Conservation (phyloP, 2,888 invertebrate species). For the Amphipyra tragopoginis region DNA sequence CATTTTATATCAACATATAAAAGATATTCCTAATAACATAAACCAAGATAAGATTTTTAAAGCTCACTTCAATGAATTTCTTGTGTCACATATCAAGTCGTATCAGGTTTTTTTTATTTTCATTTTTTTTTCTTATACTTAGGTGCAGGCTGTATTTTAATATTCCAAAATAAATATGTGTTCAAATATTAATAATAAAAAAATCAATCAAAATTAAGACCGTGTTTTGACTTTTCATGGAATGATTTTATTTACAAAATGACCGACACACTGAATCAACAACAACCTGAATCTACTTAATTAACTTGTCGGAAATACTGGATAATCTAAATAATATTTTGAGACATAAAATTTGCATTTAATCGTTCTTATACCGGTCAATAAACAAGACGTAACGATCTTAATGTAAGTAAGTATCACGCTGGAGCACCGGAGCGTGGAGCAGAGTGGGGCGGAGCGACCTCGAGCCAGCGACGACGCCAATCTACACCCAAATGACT, state of each 20-base stretch:
- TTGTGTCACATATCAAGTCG: not conserved
- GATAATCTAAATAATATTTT: slow-evolving; percentile 17
- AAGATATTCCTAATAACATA: too few relatives aligned
- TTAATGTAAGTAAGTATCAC: slow-evolving; percentile 50
- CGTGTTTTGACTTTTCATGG: too few relatives aligned
- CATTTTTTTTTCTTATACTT: not conserved
- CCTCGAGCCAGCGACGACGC: slow-evolving; percentile 45
- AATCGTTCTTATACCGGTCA: slow-evolving; percentile 28
- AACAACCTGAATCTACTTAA: slow-evolving; percentile 21
- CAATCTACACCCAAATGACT: slow-evolving; percentile 42
- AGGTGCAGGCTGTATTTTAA: too few relatives aligned
- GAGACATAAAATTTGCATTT: slow-evolving; percentile 40
- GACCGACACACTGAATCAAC: slow-evolving; percentile 27
- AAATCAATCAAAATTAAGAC: too few relatives aligned
- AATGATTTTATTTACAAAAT: slow-evolving; percentile 13
- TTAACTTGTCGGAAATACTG: slow-evolving; percentile 17
- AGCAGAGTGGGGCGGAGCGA: slow-evolving; percentile 48
- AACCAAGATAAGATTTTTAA: not conserved
- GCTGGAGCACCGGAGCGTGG: slow-evolving; percentile 56
- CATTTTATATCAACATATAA: too few relatives aligned
- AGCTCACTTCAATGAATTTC: not conserved
- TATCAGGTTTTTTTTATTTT: too few relatives aligned
- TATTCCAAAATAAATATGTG: too few relatives aligned
- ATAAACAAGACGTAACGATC: slow-evolving; percentile 49
- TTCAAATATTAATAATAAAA: too few relatives aligned